phyloP scores from a whole-genome alignment of 2,888 invertebrate species.

The Liposcelis brunnea region DNA sequence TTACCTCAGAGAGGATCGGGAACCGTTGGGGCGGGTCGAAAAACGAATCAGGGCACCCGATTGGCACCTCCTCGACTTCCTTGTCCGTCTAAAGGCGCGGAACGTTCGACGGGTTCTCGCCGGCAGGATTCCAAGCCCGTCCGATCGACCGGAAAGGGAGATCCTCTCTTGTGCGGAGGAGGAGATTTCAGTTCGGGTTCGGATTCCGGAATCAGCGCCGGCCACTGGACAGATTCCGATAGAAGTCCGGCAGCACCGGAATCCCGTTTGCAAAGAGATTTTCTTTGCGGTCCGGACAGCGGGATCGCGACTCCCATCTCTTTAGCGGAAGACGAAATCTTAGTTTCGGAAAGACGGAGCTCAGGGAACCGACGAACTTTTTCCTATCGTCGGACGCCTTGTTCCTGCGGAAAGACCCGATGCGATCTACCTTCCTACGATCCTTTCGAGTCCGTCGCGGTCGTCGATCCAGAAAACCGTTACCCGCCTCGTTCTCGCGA shows the following conservation, averaged over 20 bases:
- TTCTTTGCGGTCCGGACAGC: neutral
- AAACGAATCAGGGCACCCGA: neutral
- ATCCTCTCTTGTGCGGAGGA: constrained; percentile 15
- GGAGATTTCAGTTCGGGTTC: constrained; percentile 17
- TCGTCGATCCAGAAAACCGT: too few species aligned
- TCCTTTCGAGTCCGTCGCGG: too few species aligned
- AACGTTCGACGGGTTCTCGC: neutral
- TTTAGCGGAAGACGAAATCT: too few species aligned
- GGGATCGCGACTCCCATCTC: neutral
- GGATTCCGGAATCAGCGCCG: constrained; percentile 16
- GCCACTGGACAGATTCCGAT: constrained; percentile 18
- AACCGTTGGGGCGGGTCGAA: constrained; percentile 13
- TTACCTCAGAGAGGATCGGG: constrained; percentile 40
- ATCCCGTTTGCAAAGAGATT: too few species aligned
- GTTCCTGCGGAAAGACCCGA: neutral
- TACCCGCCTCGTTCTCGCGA: too few species aligned
- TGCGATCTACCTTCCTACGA: too few species aligned
- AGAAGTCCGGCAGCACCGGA: constrained; percentile 13
- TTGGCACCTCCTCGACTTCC: constrained; percentile 3
- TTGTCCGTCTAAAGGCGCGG: constrained; percentile 3
- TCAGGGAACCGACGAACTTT: too few species aligned
- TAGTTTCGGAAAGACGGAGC: too few species aligned
- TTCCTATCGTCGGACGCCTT: neutral
- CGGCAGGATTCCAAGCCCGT: constrained; percentile 1
- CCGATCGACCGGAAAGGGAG: constrained; percentile 12